Evolutionary conservation across 2,797 vertebrate species (phyloP), one percentile per base, ranked within the genome.

Genomic region (Galagoides demidoff): DNA sequence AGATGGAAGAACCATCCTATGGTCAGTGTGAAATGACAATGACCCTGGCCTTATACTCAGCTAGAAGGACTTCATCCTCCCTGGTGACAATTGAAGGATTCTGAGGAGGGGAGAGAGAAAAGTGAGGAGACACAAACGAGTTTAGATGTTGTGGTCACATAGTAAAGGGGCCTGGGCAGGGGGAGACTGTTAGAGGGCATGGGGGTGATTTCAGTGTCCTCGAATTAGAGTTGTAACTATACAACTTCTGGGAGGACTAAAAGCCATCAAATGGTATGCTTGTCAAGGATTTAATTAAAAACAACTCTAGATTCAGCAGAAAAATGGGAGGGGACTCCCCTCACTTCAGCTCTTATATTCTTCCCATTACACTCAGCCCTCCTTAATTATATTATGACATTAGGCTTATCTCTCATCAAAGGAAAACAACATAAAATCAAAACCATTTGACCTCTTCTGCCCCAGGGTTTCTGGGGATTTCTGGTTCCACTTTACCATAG

Each of bases 401-500:
- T 66, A 59, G 27, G 34, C 34, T 73, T 43, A 78, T 66, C 23
- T 94, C 45, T 63, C 27, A 49, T 66, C 81, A 71, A 92, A 94
- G 73, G 23, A 87, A 90, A 92, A 85, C 66, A 92, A 8, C 29
- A 29, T 61, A 78, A 94, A 93, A n/a, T 89, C 22, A 96, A 86
- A 94, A 73, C 63, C 49, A 11, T 68, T 86, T 71, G 89, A 89
- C 43, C 20, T 49, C 4, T n/a, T 83, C 74, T 89, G 57, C 29
- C 59, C 13, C 34, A 85, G 49, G 3, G 43, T 92, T 92, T 74
- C 70, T n/a, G 16, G 86, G 57, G 64, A 92, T 87, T 85, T 77
- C 61, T 8, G 29, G 78, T 77, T 89, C 59, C 14, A 34, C 77
- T 82, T 93, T 85, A 37, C 68, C 85, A 7, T 23, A 57, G 39